Percentiles rank a stretch among this genome's conserved stretches.
These are phyloP conservation scores for Pterobdella sp. DNA, from an alignment of 2,888 invertebrate genomes.

Conservation along the genomic window DNA sequence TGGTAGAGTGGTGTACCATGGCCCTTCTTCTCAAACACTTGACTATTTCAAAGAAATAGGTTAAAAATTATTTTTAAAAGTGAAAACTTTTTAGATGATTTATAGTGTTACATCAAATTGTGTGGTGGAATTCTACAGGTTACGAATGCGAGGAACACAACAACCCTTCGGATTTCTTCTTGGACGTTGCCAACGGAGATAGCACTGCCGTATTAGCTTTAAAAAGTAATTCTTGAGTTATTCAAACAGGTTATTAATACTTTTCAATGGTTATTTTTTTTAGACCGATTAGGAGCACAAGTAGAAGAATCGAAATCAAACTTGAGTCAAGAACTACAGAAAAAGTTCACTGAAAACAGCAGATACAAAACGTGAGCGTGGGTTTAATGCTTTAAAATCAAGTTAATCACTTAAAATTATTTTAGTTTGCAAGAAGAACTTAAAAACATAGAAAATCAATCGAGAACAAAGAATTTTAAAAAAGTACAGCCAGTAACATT, in stretches of 20 bases:
- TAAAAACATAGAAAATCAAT: not conserved
- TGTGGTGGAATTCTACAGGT: slow-evolving; percentile 37
- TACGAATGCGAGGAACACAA: slow-evolving; percentile 48
- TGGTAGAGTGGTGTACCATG: slow-evolving; percentile 47
- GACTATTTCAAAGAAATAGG: slow-evolving; percentile 44
- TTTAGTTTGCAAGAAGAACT: slow-evolving; percentile 7
- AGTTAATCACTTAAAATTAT: too few relatives aligned
- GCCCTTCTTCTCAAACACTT: slow-evolving; percentile 42
- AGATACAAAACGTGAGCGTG: too few relatives aligned
- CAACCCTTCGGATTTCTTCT: slow-evolving; percentile 50
- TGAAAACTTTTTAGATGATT: not conserved
- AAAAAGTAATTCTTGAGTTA: not conserved
- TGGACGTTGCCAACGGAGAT: slow-evolving; percentile 48
- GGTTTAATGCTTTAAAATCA: too few relatives aligned
- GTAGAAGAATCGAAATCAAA: too few relatives aligned
- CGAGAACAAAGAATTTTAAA: not conserved
- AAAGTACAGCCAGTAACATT: not conserved
- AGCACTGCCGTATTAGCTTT: slow-evolving; percentile 9
- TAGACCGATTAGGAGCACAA: too few relatives aligned
- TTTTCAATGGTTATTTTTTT: too few relatives aligned
- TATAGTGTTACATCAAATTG: not conserved
- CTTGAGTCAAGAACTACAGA: too few relatives aligned
- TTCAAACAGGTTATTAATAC: not conserved
- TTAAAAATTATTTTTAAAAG: slow-evolving; percentile 30
- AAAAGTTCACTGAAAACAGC: too few relatives aligned